Base-by-base conservation (phyloP, 2,888 invertebrate genomes). In the Andrena bicolor region DNA sequence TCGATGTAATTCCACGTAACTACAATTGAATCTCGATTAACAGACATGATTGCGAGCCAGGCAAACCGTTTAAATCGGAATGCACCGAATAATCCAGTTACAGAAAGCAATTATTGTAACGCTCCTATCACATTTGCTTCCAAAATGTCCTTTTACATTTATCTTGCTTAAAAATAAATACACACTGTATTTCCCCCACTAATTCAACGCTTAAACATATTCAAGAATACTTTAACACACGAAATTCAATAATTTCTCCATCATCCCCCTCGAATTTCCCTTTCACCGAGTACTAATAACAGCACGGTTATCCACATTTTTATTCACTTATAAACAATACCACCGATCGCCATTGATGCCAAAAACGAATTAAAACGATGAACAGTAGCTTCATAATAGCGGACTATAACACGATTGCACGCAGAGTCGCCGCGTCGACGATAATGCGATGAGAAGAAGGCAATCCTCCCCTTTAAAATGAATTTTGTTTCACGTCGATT, bases 11-110 rank as follows among this genome's bases (percentile, higher is more conserved):
- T 65, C 20, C 28, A 58, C 48, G 64, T 48, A 65, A 35, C 58
- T 65, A 58, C 65, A 60, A 74, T 74, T n/a, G 64, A 8, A 35
- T 32, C 30, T 10, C 49, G 64, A 56, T 72, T 73, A 58, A 61
- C 20, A 35, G 3, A 4, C 10, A 16, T 61, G 61, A 70, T 64
- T 49, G 48, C n/a, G 41, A 63, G 1, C 28, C 28, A 60, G 20
- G 32, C 23, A 41, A 28, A n/a, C 20, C 10, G 23, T 41, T n/a
- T 7, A 28, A 41, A 4, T 63, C 61, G 23, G 41, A n/a, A 61
- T 23, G 8, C 8, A 16, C 16, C 20, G 48, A 23, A 20, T 56
- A 56, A 56, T 26, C 56, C 20, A 23, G 26, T 23, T 26, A 23
- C 23, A 56, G 26, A 26, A 26, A 56, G 3, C 20, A 56, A 56